phyloP scores from a whole-genome alignment of 2,797 vertebrate species.

The Acrocephalus scirpaceus region DNA sequence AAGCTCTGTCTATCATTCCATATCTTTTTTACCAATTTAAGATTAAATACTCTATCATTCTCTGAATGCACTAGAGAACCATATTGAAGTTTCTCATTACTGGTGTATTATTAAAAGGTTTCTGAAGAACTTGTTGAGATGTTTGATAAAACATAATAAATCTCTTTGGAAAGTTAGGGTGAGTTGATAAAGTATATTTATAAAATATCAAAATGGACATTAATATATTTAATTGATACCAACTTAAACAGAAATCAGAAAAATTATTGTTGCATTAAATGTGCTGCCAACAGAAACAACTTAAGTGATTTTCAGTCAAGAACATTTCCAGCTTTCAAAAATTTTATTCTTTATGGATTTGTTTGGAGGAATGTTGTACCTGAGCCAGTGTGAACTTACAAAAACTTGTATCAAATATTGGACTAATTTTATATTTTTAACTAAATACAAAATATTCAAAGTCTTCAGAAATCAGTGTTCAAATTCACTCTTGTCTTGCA shows the following conservation, averaged over 20 bases:
- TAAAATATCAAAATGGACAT: neutral
- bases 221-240: neutral
- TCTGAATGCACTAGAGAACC: neutral
- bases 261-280: neutral
- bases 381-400: neutral
- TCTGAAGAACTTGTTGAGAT: conserved; percentile 13
- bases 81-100: conserved; percentile 3
- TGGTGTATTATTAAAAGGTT: conserved; percentile 7
- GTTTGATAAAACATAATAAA: conserved; percentile 13
- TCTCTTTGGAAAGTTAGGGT: neutral
- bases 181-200: neutral
- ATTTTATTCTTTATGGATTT: neutral
- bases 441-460: neutral
- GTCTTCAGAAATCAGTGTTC: neutral
- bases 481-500: neutral
- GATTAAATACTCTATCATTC: conserved; percentile 11
- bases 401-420: neutral
- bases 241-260: neutral
- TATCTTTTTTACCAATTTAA: conserved; percentile 18
- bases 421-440: neutral
- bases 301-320: neutral
- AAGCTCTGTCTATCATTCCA: conserved; percentile 1
- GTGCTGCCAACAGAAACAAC: neutral
- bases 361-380: neutral
- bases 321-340: neutral